Percentiles rank a stretch among this genome's conserved stretches.
Evolutionary conservation across 37 sponge, comb jelly and placozoan species (phyloP).

Genomic region (Crambe crambe): DNA sequence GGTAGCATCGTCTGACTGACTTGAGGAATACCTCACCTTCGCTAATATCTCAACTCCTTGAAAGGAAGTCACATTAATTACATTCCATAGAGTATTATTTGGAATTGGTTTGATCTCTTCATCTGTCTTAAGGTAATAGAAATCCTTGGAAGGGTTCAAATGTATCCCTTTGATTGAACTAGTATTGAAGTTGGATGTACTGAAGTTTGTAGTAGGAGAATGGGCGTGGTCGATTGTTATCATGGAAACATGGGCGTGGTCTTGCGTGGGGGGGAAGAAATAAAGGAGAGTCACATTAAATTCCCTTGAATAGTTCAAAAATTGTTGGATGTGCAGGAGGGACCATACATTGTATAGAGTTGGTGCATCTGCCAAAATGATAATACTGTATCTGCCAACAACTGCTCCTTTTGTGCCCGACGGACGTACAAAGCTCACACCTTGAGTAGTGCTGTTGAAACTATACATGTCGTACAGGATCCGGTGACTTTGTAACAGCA

Average conservation of each 20-base stretch:
- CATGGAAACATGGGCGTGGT: background rate
- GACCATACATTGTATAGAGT: background rate
- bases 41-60: background rate
- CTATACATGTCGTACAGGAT: background rate
- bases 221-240: too few relatives aligned
- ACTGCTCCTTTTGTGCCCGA: background rate
- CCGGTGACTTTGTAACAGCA: slow-evolving; percentile 2
- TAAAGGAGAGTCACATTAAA: background rate
- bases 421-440: background rate
- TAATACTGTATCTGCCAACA: background rate
- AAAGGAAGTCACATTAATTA: background rate
- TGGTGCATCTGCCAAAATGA: background rate
- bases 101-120: background rate
- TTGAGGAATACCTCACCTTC: background rate
- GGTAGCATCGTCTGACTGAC: background rate
- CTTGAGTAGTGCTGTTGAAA: too few relatives aligned
- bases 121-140: slow-evolving; percentile 3
- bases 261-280: background rate
- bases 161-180: background rate
- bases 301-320: background rate
- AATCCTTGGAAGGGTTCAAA: background rate
- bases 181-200: background rate
- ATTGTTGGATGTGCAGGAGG: background rate
- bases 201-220: background rate
- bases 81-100: background rate